Evolutionary conservation across 2,113 vertebrate genomes (phyloP), one percentile per base, ranked within the genome.

Genomic region (Mellivora capensis): DNA sequence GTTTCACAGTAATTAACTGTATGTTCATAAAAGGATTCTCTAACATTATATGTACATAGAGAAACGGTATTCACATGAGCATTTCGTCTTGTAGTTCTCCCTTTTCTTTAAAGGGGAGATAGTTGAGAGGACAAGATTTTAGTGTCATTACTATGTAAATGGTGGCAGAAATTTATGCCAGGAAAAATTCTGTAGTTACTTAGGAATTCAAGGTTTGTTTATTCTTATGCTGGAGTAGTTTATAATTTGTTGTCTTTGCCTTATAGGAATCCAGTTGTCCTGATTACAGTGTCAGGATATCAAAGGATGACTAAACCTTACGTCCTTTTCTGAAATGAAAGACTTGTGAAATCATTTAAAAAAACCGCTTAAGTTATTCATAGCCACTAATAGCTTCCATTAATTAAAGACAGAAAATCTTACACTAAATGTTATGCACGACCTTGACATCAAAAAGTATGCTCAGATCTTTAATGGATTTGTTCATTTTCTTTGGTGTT

Each of bases 401-500:
- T 90, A 95, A 85, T 87, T 94, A 96, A 90, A 87, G 62, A 64
- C 29, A 47, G 44, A 90, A 59, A 85, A 76, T 95, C 23, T 90
- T 71, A 80, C 1, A 95, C 52, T 93, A 87, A 84, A 59, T 93
- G 76, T 47, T 47, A 94, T 59, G 3, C 13, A 49, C 29, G 59
- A 89, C 59, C 34, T 72, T 96, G 71, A 93, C 47, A 54, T 88
- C 59, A 91, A 79, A 91, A 96, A 91, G 23, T 95, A 88, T 3
- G 64, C 27, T 74, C n/a, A 62, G 29, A 74, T 61, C 31, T 89
- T 97, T 79, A 91, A 74, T 91, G 57, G 64, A 81, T 86, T 95
- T 97, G 37, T 88, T 91, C 69, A 93, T 97, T 97, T 59, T 88
- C 93, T 96, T 94, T 96, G 90, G 83, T 91, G 39, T 93, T 94